Conservation (phyloP, 2,113 vertebrate species). For the Psilopogon haemacephalus region DNA sequence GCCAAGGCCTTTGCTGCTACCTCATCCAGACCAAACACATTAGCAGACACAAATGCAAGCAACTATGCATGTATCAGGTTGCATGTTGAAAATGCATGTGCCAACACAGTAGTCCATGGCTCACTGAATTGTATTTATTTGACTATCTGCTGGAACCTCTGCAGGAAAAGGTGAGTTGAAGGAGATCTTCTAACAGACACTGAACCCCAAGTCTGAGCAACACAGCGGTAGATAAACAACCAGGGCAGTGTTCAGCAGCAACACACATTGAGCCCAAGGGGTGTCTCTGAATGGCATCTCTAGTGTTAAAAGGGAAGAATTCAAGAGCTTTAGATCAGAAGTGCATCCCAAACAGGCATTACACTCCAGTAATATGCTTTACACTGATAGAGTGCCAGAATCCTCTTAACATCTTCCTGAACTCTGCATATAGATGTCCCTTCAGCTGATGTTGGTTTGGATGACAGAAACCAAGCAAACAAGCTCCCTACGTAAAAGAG, state of each 20-base stretch:
- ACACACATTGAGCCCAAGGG: not conserved
- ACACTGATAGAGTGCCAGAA: conserved; percentile 30
- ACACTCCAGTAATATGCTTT: conserved; percentile 24
- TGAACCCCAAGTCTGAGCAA: conserved; percentile 1
- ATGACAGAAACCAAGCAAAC: conserved; percentile 28
- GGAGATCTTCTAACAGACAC: not conserved
- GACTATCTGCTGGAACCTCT: not conserved
- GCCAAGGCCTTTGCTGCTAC: not conserved
- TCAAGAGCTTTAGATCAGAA: conserved; percentile 18
- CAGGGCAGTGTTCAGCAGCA: not conserved
- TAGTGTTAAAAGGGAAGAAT: conserved; percentile 10
- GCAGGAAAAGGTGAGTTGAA: not conserved
- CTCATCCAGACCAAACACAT: conserved; percentile 11
- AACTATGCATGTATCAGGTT: not conserved
- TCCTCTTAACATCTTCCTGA: conserved; percentile 18
- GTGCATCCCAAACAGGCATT: not conserved
- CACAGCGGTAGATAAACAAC: not conserved
- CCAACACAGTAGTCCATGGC: not conserved
- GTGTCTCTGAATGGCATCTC: conserved; percentile 27
- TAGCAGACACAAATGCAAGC: not conserved
- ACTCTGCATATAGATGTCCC: not conserved
- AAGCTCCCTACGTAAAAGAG: not conserved
- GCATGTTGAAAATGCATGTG: not conserved
- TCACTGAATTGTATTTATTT: not conserved
- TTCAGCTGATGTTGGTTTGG: not conserved